Evolutionary conservation across 1,140 invertebrate species (phyloP).

Genomic region (Microplitis demolitor): DNA sequence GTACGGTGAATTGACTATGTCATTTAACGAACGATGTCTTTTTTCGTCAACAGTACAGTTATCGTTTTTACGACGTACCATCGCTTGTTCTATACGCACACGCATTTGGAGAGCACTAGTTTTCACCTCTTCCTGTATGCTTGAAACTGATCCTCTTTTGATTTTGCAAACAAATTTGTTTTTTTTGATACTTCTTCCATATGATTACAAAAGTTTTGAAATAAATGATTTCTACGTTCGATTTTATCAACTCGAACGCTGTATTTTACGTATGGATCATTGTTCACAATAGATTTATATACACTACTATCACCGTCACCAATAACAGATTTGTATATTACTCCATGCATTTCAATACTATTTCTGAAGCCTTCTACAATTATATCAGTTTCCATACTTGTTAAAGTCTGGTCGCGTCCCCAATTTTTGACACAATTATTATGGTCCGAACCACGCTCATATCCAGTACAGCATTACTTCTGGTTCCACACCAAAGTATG

Average conservation of each 20-base stretch:
- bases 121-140: too few species aligned
- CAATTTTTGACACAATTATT: constrained; percentile 47
- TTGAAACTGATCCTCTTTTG: too few species aligned
- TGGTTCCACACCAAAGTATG: constrained; percentile 45
- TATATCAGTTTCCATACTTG: constrained; percentile 53
- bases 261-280: constrained; percentile 30
- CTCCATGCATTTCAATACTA: constrained; percentile 39
- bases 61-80: not conserved
- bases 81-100: not conserved
- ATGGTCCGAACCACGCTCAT: too few species aligned
- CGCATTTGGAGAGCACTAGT: too few species aligned
- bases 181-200: too few species aligned
- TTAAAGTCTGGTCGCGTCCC: constrained; percentile 31
- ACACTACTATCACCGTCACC: constrained; percentile 48
- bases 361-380: constrained; percentile 49
- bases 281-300: constrained; percentile 28
- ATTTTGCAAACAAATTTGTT: not conserved
- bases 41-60: not conserved
- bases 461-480: too few species aligned
- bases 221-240: too few species aligned
- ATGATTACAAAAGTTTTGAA: too few species aligned
- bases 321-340: constrained; percentile 43
- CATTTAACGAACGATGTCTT: constrained; percentile 19
- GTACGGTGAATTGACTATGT: constrained; percentile 28
- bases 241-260: constrained; percentile 39